Percentiles rank a stretch among this genome's conserved stretches.
phyloP scores from a whole-genome alignment of 2,888 invertebrate genomes.

The Trypoxylon attenuatum region DNA sequence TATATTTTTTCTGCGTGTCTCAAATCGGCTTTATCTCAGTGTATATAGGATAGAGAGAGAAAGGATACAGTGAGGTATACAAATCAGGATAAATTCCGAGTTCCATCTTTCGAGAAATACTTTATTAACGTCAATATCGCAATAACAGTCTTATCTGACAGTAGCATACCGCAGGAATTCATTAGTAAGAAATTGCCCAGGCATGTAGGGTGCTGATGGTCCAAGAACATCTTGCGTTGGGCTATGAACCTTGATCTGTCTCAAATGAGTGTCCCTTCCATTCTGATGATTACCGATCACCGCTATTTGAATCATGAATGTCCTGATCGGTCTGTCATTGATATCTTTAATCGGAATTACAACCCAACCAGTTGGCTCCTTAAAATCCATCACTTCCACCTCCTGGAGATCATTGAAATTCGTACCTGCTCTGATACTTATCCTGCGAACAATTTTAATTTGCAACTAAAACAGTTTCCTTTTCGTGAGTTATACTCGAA shows the following conservation, averaged over 20 bases:
- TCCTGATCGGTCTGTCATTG: conserved; percentile 90
- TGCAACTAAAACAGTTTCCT: neutral
- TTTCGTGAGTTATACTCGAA: neutral
- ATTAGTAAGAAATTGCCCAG: conserved; percentile 86
- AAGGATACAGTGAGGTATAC: too few relatives aligned
- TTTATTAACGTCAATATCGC: neutral
- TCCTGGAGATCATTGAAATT: conserved; percentile 98
- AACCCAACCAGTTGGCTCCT: conserved; percentile 98
- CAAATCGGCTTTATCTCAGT: too few relatives aligned
- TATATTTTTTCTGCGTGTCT: neutral
- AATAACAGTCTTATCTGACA: conserved; percentile 79
- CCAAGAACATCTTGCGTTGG: conserved; percentile 82
- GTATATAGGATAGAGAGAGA: too few relatives aligned
- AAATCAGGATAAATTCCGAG: too few relatives aligned
- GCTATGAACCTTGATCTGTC: conserved; percentile 97
- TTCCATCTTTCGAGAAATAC: neutral
- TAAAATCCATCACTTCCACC: conserved; percentile 93
- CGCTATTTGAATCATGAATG: conserved; percentile 97
- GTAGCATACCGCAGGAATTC: conserved; percentile 89
- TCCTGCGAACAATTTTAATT: conserved; percentile 75
- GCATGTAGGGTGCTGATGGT: conserved; percentile 81
- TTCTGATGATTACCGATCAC: conserved; percentile 99
- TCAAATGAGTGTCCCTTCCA: conserved; percentile 98
- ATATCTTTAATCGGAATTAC: conserved; percentile 93
- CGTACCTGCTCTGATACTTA: conserved; percentile 94